These are phyloP conservation scores for Pantala flavescens DNA, from an alignment of 1,140 invertebrate genomes.

Conservation along the genomic window DNA sequence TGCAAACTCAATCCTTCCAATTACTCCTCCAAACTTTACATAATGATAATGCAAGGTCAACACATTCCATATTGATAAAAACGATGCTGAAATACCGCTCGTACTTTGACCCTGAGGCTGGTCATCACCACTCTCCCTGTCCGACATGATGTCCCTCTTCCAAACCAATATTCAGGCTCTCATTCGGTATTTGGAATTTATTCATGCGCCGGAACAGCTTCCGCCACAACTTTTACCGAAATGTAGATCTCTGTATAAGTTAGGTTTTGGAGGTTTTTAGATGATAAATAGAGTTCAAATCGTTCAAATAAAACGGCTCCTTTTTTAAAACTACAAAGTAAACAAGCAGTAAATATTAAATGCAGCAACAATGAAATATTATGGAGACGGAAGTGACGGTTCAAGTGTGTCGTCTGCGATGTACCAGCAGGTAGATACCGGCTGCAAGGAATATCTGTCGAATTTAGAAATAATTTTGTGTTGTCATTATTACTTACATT, in stretches of 20 bases:
- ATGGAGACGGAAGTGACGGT: neutral
- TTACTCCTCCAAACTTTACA: slow-evolving; percentile 14
- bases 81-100: slow-evolving; percentile 20
- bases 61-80: slow-evolving; percentile 13
- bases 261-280: neutral
- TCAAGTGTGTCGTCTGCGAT: neutral
- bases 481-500: too few relatives aligned
- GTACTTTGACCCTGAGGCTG: slow-evolving; percentile 43
- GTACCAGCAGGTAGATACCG: neutral
- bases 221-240: neutral
- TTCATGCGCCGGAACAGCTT: slow-evolving; percentile 24
- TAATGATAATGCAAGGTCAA: slow-evolving; percentile 16
- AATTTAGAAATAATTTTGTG: too few relatives aligned
- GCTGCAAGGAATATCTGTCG: neutral
- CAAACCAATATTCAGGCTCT: slow-evolving; percentile 28
- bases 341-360: neutral
- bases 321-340: neutral
- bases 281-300: neutral
- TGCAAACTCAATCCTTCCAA: slow-evolving; percentile 12
- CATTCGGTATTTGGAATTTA: slow-evolving; percentile 25
- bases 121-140: slow-evolving; percentile 47
- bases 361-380: neutral
- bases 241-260: neutral
- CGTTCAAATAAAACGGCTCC: neutral
- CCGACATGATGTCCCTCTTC: slow-evolving; percentile 39